Evolutionary conservation across 2,113 vertebrate genomes (phyloP).

Genomic region (Xiphophorus couchianus): DNA sequence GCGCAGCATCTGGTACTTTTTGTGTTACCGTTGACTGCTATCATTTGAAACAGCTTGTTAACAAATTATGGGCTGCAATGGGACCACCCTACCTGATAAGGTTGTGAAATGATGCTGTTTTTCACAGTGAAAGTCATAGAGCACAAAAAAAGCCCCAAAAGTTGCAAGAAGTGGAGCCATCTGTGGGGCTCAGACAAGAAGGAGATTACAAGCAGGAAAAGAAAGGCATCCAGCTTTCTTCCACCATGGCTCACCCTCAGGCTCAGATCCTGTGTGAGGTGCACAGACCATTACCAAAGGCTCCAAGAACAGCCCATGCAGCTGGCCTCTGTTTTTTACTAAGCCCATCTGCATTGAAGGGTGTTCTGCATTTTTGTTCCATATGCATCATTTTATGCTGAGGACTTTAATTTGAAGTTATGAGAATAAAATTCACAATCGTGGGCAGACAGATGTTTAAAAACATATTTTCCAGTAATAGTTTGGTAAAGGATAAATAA

Average conservation of each 20-base stretch:
- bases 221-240: background rate
- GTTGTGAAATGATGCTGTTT: constrained; percentile 27
- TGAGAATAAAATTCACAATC: background rate
- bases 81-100: constrained; percentile 34
- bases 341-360: constrained; percentile 43
- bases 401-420: constrained; percentile 2
- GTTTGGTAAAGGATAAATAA: background rate
- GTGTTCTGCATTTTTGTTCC: constrained; percentile 4
- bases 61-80: constrained; percentile 33
- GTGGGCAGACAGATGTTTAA: background rate
- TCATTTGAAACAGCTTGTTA: constrained; percentile 47
- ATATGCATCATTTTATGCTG: background rate
- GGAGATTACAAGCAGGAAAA: background rate
- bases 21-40: constrained; percentile 40
- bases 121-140: background rate
- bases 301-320: constrained; percentile 25
- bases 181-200: constrained; percentile 10
- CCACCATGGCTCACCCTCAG: background rate
- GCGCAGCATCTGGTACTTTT: constrained; percentile 60
- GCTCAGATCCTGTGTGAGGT: constrained; percentile 2
- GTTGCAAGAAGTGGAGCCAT: constrained; percentile 7
- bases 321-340: constrained; percentile 32
- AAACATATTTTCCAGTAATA: background rate
- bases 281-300: constrained; percentile 6
- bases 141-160: background rate